Percentiles rank a stretch among this genome's conserved stretches.
phyloP scores from a whole-genome alignment of 2,113 vertebrate species.

The Daphoenositta chrysoptera region DNA sequence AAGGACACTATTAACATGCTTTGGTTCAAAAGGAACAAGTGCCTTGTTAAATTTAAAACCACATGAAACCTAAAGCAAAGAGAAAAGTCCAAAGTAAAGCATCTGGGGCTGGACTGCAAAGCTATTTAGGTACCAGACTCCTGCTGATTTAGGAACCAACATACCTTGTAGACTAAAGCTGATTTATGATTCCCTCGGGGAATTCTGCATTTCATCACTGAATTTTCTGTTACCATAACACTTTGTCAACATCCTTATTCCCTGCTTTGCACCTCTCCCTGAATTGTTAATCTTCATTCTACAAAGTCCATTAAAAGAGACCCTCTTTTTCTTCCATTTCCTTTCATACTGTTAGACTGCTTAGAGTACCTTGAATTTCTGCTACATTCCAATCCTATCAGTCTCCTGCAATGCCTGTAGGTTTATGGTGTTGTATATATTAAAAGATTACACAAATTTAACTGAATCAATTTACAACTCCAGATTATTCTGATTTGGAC shows the following conservation, averaged over 20 bases:
- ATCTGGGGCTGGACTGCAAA: neutral
- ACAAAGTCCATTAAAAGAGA: neutral
- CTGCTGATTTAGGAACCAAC: slow-evolving; percentile 38
- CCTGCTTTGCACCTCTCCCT: neutral
- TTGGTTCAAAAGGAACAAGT: neutral
- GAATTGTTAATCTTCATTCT: slow-evolving; percentile 5
- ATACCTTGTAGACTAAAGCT: neutral
- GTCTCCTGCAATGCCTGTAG: neutral
- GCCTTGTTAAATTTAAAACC: slow-evolving; percentile 20
- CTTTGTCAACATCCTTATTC: neutral
- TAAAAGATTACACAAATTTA: neutral
- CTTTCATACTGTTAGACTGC: neutral
- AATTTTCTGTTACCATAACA: slow-evolving; percentile 38
- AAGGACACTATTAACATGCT: neutral
- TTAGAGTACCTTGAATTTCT: slow-evolving; percentile 4
- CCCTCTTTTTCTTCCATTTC: neutral
- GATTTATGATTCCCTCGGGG: slow-evolving; percentile 33
- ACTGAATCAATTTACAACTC: neutral
- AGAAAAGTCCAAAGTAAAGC: neutral
- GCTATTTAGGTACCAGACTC: slow-evolving; percentile 32
- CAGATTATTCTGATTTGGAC: neutral
- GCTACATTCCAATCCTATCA: neutral
- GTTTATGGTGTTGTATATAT: neutral
- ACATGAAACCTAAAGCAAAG: neutral
- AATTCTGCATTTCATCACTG: slow-evolving; percentile 24